Percentiles rank a stretch among this genome's conserved stretches.
Conservation (phyloP, 2,113 vertebrate genomes). For the Ceuthmochares aereus region DNA sequence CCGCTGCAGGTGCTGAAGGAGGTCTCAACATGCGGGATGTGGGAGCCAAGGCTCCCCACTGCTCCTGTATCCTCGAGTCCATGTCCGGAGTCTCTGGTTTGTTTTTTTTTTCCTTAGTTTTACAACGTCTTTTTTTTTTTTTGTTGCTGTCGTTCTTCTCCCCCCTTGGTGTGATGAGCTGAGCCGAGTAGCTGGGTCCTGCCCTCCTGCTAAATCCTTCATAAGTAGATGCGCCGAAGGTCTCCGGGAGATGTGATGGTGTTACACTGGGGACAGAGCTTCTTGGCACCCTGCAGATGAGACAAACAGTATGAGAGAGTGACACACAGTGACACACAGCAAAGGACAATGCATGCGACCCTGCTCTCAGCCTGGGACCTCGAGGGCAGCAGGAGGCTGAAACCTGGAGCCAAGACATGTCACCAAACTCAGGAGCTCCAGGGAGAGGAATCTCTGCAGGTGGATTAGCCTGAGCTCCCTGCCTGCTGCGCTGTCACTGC, state of each 20-base stretch:
- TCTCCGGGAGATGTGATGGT: conserved; percentile 99
- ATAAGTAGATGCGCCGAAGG: conserved; percentile 98
- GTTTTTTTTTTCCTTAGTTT: not conserved
- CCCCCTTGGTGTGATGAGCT: conserved; percentile 51
- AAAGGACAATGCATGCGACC: accelerated
- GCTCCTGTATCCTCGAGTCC: conserved; percentile 63
- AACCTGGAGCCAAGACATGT: not conserved
- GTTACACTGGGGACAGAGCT: conserved; percentile 98
- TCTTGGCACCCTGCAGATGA: conserved; percentile 92
- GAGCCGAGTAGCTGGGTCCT: conserved; percentile 19
- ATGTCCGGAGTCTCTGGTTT: conserved; percentile 52
- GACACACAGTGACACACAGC: not conserved
- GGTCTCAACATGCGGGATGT: conserved; percentile 12
- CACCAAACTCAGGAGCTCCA: not conserved
- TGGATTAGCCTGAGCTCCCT: accelerated
- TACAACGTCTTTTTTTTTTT: conserved; percentile 50
- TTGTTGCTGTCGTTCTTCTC: conserved; percentile 47
- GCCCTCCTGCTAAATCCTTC: conserved; percentile 72
- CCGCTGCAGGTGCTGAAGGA: conserved; percentile 46
- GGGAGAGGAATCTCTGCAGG: not conserved
- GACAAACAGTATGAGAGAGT: not conserved
- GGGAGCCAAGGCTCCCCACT: conserved; percentile 32
- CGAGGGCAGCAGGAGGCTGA: not conserved
- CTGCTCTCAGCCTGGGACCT: not conserved
- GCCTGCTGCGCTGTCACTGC: accelerated